These are phyloP conservation scores for Macroglossus sobrinus DNA, from an alignment of 2,113 vertebrate species.

Conservation along the genomic window DNA sequence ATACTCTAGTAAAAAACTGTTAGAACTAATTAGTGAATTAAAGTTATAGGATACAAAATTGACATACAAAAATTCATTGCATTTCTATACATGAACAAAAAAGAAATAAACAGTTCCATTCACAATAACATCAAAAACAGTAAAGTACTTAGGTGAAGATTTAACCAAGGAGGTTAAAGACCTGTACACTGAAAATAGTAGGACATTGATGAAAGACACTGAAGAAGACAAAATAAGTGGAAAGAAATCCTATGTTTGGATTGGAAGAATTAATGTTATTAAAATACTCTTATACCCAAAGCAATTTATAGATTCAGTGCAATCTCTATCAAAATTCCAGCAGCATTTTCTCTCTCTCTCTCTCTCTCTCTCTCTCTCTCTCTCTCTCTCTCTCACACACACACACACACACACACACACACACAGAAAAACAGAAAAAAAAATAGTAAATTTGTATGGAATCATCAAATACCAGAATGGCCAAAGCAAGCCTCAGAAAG, in stretches of 20 bases:
- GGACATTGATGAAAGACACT: neutral
- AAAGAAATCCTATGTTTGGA: neutral
- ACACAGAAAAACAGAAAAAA: neutral
- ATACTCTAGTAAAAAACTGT: neutral
- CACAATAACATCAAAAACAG: neutral
- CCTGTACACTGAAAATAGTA: neutral
- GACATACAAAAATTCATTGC: neutral
- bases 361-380: too few relatives aligned
- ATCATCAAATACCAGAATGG: neutral
- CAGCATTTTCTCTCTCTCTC: neutral
- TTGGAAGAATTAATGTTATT: neutral
- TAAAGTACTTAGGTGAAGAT: neutral
- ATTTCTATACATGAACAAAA: neutral
- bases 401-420: too few relatives aligned
- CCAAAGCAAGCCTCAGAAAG: neutral
- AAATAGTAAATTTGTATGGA: neutral
- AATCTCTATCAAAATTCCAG: neutral
- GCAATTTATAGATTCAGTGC: neutral
- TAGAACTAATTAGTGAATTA: neutral
- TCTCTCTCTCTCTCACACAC: too few relatives aligned
- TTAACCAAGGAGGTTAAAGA: neutral
- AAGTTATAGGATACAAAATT: neutral
- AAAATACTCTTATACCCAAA: neutral
- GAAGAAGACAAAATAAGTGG: neutral
- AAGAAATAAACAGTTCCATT: neutral